Conservation (phyloP, 1,140 invertebrate species). For the Lepidostoma basale region DNA sequence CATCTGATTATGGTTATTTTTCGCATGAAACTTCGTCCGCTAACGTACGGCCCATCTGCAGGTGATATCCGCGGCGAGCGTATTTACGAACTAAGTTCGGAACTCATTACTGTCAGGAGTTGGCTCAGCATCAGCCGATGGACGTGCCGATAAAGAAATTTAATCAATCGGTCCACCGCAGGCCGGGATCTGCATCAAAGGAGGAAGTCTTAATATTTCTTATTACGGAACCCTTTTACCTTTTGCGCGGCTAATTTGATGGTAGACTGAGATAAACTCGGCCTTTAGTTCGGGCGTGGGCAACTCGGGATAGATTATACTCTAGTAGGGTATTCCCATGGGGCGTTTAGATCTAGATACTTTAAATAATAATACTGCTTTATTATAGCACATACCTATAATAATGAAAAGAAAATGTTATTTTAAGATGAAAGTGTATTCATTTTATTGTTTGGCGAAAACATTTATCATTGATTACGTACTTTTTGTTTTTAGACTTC, state of each 20-base stretch:
- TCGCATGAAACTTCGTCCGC: constrained; percentile 1
- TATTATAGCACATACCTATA: no score
- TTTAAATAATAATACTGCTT: no score
- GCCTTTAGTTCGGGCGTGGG: no score
- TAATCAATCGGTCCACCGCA: constrained; percentile 37
- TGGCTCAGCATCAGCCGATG: constrained; percentile 31
- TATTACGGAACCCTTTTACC: constrained; percentile 24
- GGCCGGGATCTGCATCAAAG: constrained; percentile 20
- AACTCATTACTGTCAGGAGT: constrained; percentile 43
- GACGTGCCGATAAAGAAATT: constrained; percentile 46
- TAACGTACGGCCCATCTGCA: neutral
- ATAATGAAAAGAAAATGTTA: no score
- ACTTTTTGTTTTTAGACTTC: no score
- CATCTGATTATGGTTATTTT: neutral
- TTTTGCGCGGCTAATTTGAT: constrained; percentile 30
- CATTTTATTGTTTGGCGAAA: no score
- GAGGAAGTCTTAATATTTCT: constrained; percentile 20
- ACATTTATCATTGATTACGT: no score
- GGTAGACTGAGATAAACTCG: constrained; percentile 1
- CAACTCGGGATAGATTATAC: no score
- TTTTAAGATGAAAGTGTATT: no score
- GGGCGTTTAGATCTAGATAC: no score
- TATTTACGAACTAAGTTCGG: constrained; percentile 35
- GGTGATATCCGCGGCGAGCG: neutral
- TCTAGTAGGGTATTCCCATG: no score